Base-by-base conservation (phyloP, 2,888 invertebrate genomes). In the Teinopalpus imperialis region DNA sequence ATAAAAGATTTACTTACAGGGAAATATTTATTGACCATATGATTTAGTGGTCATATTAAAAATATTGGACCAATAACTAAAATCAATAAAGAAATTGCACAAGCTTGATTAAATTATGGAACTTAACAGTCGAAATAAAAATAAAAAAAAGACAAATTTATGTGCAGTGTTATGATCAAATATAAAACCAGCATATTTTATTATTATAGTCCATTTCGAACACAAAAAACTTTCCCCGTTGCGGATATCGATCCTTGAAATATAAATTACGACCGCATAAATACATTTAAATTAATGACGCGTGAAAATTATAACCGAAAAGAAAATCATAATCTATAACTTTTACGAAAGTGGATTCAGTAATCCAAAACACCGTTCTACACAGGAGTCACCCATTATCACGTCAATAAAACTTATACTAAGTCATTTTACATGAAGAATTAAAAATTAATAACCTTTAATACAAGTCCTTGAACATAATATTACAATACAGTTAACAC, bases 401-500 rank as follows among this genome's bases (percentile, higher is more conserved):
- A 36, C 45, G 48, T 55, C 52, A 57, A 54, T 62, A 61, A 58
- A 53, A 60, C 53, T 43, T 44, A 46, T 42, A 61, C 55, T 65
- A 64, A 64, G 67, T 60, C 65, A 60, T 61, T 61, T 58, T 57
- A 63, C 26, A 64, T 69, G 62, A 71, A 66, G 56, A 52, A 29
- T 54, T 51, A 51, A 54, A 56, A 48, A 62, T 71, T 66, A 70
- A 71, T 70, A 57, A 55, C 51, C 48, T 55, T 40, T 57, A 57
- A 54, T 53, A 57, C 59, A 54, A 57, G 55, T 51, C 50, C 57
- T 52, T 51, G 56, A 46, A 44, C 53, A 57, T 60, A 66, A 63
- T 57, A 61, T 76, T 74, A 68, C 71, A 64, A 67, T 61, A 62
- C 54, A 49, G 49, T 62, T 61, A 63, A 61, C 51, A 59, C 63